Conservation (phyloP, 2,888 invertebrate species). For the Chrysolina americana region DNA sequence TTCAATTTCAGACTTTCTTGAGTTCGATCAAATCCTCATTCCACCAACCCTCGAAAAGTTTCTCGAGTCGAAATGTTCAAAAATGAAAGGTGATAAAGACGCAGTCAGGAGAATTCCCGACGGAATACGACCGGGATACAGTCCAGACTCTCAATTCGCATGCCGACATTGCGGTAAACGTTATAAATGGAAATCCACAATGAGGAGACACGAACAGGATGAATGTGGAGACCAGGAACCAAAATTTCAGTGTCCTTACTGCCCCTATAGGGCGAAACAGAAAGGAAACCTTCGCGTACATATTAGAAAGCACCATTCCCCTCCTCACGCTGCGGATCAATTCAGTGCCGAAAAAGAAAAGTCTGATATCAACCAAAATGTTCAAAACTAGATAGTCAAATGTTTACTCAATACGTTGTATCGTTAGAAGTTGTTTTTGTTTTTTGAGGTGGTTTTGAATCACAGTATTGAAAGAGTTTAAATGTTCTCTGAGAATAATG, state of each 20-base stretch:
- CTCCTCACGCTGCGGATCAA: conserved; percentile 21
- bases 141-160: conserved; percentile 77
- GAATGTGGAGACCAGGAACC: conserved; percentile 87
- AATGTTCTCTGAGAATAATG: neutral
- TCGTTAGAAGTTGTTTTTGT: conserved; percentile 2
- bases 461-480: neutral
- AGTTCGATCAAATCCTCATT: conserved; percentile 56
- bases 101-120: conserved; percentile 68
- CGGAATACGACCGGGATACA: conserved; percentile 66
- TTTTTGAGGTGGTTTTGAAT: conserved; percentile 4
- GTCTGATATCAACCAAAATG: conserved; percentile 48
- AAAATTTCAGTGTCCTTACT: conserved; percentile 81
- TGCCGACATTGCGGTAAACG: conserved; percentile 89
- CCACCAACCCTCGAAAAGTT: conserved; percentile 57
- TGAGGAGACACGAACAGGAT: conserved; percentile 79
- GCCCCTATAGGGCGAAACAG: conserved; percentile 81
- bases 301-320: conserved; percentile 81
- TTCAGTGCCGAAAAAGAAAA: conserved; percentile 33
- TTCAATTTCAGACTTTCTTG: conserved; percentile 54
- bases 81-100: conserved; percentile 66
- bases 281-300: conserved; percentile 87
- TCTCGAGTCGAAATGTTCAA: conserved; percentile 62
- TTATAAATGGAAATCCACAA: conserved; percentile 89
- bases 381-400: conserved; percentile 39
- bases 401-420: conserved; percentile 30